Percentiles rank a stretch among this genome's conserved stretches.
Evolutionary conservation across 2,888 invertebrate genomes (phyloP).

Genomic region (Carterocephalus palaemon): DNA sequence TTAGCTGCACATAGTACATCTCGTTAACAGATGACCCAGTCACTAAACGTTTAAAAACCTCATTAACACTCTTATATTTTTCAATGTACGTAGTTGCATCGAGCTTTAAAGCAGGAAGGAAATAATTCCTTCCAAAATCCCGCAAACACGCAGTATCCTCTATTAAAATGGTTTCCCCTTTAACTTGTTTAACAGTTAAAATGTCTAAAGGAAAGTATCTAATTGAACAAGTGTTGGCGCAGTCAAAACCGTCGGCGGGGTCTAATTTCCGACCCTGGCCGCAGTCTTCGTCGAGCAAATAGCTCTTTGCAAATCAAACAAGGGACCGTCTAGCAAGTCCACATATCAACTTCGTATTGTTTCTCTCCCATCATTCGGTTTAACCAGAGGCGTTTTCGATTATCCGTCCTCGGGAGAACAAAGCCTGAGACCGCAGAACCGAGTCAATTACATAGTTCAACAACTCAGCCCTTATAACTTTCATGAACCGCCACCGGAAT

Average conservation of each 20-base stretch:
- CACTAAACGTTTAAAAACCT: too few species aligned
- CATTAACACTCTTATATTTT: too few species aligned
- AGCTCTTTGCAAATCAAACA: constrained; percentile 78
- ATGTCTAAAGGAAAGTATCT: constrained; percentile 57
- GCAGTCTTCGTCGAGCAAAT: constrained; percentile 68
- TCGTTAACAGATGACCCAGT: too few species aligned
- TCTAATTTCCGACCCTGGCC: constrained; percentile 70
- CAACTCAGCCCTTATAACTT: constrained; percentile 79
- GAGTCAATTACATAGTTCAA: constrained; percentile 80
- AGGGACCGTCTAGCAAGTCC: constrained; percentile 70
- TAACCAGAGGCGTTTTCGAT: constrained; percentile 78
- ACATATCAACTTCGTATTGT: constrained; percentile 78
- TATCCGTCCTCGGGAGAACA: constrained; percentile 73
- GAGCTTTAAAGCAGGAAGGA: constrained; percentile 57
- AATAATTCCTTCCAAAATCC: constrained; percentile 58
- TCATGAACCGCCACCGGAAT: constrained; percentile 75
- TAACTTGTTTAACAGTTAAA: constrained; percentile 46
- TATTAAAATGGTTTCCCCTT: constrained; percentile 54
- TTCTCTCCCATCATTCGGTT: constrained; percentile 70
- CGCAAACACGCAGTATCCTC: constrained; percentile 43
- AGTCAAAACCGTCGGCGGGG: constrained; percentile 51
- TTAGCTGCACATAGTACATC: too few species aligned
- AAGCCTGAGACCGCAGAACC: constrained; percentile 76
- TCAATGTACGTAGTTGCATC: too few species aligned
- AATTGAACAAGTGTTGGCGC: constrained; percentile 69